phyloP scores from a whole-genome alignment of 2,113 vertebrate genomes.

The Phasianus colchicus region DNA sequence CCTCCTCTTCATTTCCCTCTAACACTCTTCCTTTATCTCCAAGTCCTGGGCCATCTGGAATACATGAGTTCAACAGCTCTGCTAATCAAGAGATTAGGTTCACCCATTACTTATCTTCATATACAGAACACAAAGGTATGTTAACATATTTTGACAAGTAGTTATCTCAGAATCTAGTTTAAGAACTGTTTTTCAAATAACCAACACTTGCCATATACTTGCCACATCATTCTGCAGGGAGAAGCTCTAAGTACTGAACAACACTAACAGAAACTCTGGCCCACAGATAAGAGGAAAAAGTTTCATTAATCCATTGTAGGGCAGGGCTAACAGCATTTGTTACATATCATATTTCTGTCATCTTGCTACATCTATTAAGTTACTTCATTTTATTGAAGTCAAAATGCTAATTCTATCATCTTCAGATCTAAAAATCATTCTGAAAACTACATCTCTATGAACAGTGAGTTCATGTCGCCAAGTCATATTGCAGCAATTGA shows the following conservation, averaged over 20 bases:
- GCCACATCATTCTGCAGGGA: not conserved
- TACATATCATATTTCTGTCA: not conserved
- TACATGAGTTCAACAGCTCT: not conserved
- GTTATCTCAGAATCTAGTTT: not conserved
- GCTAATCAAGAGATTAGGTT: not conserved
- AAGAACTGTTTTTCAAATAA: not conserved
- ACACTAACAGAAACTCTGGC: not conserved
- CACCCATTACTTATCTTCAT: not conserved
- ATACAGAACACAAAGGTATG: not conserved
- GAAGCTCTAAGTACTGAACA: not conserved
- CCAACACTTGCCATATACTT: not conserved
- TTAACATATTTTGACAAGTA: not conserved
- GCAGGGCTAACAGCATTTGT: not conserved
- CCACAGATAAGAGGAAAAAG: not conserved
- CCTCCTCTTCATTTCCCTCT: not conserved
- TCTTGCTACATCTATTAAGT: not conserved
- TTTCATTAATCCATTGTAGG: not conserved
- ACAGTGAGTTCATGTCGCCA: not conserved
- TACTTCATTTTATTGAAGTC: not conserved
- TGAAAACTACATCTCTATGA: not conserved
- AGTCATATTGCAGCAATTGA: not conserved
- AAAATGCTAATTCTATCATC: not conserved
- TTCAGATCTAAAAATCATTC: not conserved
- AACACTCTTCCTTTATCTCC: not conserved
- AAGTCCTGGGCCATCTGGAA: not conserved